Evolutionary conservation across 2,797 vertebrate species (phyloP), one percentile per base, ranked within the genome.

Genomic region (Enteromius radiatus): DNA sequence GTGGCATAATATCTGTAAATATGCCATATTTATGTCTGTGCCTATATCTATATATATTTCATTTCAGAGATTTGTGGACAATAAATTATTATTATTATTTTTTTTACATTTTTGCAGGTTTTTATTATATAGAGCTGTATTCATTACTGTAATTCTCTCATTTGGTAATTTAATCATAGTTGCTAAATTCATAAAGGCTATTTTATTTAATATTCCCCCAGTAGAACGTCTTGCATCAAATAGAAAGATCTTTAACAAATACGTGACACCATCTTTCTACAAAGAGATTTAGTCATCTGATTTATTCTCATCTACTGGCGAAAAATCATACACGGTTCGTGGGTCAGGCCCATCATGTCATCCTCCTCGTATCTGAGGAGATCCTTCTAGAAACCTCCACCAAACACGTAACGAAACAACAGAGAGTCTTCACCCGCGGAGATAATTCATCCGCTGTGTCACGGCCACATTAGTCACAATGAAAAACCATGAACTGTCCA

Each of bases 401-500:
- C 36, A 49, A 68, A 67, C 75, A 61, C 45, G 28, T 69, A 71
- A 49, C 67, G 14, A 77, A 77, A 73, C 75, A 76, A 38, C 65
- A 33, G 33, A 75, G 69, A 74, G 15, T 56, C 69, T 73, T 81
- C 28, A 45, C 36, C 36, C 47, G 52, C 8, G 2, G 80, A 63
- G 23, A 61, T 83, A 80, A 84, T 17, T 85, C 65, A 81, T 36
- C 31, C 61, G 80, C 19, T 15, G 69, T 77, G 69, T 86, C 80
- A 81, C 36, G 54, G 47, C 43, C 41, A 38, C 82, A 38, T 81
- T 81, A 86, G 84, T 88, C 82, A 81, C 52, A 74, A 68, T 56
- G 71, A 70, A 86, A 80, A 84, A 83, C n/a, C 81, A 75, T 78
- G 75, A 45, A 68, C 76, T 67, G 76, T 85, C 69, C 81, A 85